Evolutionary conservation across 2,797 vertebrate species (phyloP).

Genomic region (Orestias chungarensis): DNA sequence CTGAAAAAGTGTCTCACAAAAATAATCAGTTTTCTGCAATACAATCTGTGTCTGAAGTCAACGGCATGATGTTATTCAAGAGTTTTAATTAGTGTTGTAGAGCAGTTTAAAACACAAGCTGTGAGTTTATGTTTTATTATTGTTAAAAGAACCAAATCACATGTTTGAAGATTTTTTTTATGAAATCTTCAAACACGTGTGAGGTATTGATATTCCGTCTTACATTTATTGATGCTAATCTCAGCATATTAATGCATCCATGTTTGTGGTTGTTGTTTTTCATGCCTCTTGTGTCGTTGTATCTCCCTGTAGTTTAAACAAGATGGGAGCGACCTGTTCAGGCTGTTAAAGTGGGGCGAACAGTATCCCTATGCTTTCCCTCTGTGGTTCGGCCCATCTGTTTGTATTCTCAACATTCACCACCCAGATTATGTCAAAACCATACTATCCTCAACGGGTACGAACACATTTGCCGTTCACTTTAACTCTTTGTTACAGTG

Average conservation of each 20-base stretch:
- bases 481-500: background rate
- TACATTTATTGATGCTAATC: background rate
- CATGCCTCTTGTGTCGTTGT: background rate
- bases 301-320: slow-evolving; percentile 69
- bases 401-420: slow-evolving; percentile 75
- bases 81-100: background rate
- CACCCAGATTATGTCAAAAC: slow-evolving; percentile 89
- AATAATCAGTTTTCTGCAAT: background rate
- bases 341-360: slow-evolving; percentile 55
- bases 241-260: background rate
- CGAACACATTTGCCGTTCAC: slow-evolving; percentile 9
- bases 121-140: no score
- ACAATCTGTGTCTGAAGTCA: background rate
- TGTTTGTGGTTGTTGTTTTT: background rate
- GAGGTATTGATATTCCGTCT: background rate
- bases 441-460: slow-evolving; percentile 82
- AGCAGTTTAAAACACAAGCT: background rate
- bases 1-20: background rate
- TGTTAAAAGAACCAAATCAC: no score
- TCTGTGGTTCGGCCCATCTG: slow-evolving; percentile 82
- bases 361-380: slow-evolving; percentile 83
- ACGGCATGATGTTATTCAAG: background rate
- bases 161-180: background rate
- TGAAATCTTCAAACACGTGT: background rate
- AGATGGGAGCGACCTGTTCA: slow-evolving; percentile 70